Evolutionary conservation across 2,113 vertebrate species (phyloP).

Genomic region (Microtus montanus): DNA sequence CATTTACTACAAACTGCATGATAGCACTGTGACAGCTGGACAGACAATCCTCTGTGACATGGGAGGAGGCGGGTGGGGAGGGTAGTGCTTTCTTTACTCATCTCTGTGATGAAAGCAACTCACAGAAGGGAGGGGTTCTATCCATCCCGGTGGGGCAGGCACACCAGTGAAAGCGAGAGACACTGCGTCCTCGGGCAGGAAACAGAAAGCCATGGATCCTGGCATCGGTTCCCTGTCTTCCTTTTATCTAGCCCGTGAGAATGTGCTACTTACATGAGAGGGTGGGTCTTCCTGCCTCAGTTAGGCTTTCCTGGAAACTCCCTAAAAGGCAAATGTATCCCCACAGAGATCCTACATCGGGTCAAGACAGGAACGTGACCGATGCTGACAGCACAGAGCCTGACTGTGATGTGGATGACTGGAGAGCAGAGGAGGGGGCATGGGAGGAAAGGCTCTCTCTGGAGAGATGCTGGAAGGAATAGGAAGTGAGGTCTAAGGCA

Average conservation of each 20-base stretch:
- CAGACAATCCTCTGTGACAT: accelerated
- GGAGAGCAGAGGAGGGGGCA: accelerated
- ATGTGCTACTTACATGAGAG: accelerated
- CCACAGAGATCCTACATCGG: not conserved
- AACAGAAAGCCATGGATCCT: not conserved
- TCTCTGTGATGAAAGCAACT: not conserved
- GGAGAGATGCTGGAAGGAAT: too few species aligned
- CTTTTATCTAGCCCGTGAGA: not conserved
- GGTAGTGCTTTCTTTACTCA: not conserved
- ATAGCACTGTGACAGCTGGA: accelerated
- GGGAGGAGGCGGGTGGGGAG: too few species aligned
- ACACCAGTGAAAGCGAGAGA: not conserved
- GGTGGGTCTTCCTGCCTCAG: not conserved
- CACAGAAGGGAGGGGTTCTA: not conserved
- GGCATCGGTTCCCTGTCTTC: not conserved
- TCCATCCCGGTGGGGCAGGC: not conserved
- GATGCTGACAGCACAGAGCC: accelerated
- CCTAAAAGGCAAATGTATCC: not conserved
- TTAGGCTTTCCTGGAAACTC: not conserved
- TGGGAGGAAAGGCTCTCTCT: not conserved
- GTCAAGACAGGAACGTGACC: too few species aligned
- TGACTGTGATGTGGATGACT: accelerated
- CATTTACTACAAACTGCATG: not conserved
- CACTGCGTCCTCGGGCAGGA: not conserved
- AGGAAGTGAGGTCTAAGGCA: not conserved